Conservation (phyloP, 1,140 invertebrate genomes). For the Nymphalis io region DNA sequence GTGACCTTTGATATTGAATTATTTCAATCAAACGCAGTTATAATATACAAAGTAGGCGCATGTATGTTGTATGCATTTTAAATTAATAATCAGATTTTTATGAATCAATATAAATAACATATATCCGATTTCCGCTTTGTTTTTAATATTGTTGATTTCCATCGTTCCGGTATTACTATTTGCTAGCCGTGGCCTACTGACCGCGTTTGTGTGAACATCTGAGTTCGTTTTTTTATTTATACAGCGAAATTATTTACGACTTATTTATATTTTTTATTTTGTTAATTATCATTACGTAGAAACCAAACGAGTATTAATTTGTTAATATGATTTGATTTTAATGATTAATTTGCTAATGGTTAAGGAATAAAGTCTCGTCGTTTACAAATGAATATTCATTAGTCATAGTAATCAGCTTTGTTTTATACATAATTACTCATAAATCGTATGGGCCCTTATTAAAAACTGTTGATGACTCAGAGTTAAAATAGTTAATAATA, state of each 20-base stretch:
- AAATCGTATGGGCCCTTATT: neutral
- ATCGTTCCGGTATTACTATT: conserved; percentile 64
- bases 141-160: conserved; percentile 34
- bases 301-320: too few relatives aligned
- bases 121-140: conserved; percentile 27
- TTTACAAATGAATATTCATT: conserved; percentile 1
- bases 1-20: neutral
- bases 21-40: neutral
- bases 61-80: too few relatives aligned
- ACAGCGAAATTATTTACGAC: neutral
- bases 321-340: neutral
- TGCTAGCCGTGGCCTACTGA: conserved; percentile 70
- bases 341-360: conserved; percentile 17
- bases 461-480: neutral
- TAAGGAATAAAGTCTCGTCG: conserved; percentile 4
- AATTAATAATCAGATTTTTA: too few relatives aligned
- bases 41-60: too few relatives aligned
- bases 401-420: neutral
- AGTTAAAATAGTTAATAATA: neutral
- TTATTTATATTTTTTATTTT: neutral
- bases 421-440: conserved; percentile 14
- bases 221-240: conserved; percentile 23
- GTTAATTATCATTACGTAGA: neutral
- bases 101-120: too few relatives aligned
- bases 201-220: conserved; percentile 60